Evolutionary conservation across 2,113 vertebrate species (phyloP).

Genomic region (Merops nubicus): DNA sequence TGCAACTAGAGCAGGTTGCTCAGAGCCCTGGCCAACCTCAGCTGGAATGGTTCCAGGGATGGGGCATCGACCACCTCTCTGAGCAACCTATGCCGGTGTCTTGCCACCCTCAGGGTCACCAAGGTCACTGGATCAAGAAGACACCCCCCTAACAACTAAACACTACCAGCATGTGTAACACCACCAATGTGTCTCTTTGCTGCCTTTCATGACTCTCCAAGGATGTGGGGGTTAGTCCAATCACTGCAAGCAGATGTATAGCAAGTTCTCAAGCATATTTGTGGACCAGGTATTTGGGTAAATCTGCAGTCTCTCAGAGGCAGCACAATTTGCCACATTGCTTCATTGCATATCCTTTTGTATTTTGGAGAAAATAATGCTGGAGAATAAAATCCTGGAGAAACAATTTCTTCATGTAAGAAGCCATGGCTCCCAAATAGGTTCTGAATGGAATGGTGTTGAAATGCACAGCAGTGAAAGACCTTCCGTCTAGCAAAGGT

Average conservation of each 20-base stretch:
- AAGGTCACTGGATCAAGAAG: neutral
- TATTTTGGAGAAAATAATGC: neutral
- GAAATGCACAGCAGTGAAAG: neutral
- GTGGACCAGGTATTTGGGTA: neutral
- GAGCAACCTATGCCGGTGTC: neutral
- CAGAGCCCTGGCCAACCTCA: neutral
- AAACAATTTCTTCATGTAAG: neutral
- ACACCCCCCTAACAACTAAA: neutral
- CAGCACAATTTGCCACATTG: neutral
- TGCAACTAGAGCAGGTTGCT: neutral
- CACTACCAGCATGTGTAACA: rapidly evolving
- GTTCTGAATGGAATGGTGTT: neutral
- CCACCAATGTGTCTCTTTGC: neutral
- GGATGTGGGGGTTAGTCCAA: neutral
- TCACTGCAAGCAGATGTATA: neutral
- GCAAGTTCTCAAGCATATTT: neutral
- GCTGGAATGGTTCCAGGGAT: neutral
- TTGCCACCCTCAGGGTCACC: neutral
- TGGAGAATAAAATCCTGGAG: neutral
- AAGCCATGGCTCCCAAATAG: neutral
- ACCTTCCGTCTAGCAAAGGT: neutral
- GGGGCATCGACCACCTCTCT: neutral
- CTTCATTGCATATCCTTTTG: neutral
- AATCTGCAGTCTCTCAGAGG: neutral
- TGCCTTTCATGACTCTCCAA: neutral